Evolutionary conservation across 2,888 invertebrate genomes (phyloP), one percentile per base, ranked within the genome.

Genomic region (Clostera curtula): DNA sequence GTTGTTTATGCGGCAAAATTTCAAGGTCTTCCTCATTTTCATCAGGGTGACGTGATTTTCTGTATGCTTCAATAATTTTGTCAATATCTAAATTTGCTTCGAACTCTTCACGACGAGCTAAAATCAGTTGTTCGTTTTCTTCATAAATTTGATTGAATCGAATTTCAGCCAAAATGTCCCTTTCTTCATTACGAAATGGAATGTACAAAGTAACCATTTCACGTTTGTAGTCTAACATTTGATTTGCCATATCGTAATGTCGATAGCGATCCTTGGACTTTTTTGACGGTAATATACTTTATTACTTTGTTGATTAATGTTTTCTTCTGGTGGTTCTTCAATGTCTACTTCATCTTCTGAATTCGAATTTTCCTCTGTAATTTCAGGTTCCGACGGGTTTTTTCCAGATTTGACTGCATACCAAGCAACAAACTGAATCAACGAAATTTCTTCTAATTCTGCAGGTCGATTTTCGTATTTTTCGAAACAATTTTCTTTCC

Each of bases 401-500:
- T 29, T 12, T 27, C 33, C 12, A 33, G 23, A 18, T 33, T 29
- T 33, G 32, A 32, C 27, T 27, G 32, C 25, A 29, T 58, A 60
- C 20, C 49, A 39, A n/a, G 61, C 19, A 29, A 49, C 58, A 37
- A 60, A 64, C 27, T 62, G 53, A 4, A 56, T 57, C n/a, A 67
- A 34, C 12, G 50, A 36, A 29, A 57, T 22, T 22, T 48, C 24
- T 25, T 45, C 40, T 15, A 63, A 34, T 17, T 53, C 45, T 31
- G 36, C 43, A 9, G 59, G 60, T 29, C 62, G 31, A 34, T 52
- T 41, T 36, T 63, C 43, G 34, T 67, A 64, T 30, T 55, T 54
- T 5, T 61, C 54, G 31, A 58, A 48, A 43, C 50, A 52, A 36
- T 60, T 51, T 33, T 57, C 48, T 31, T 50, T 62, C 61, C 64